A percentile compares a stretch with the other conserved stretches of the same genome.
Conservation (phyloP, 2,797 vertebrate genomes). For the Thalassophryne amazonica region DNA sequence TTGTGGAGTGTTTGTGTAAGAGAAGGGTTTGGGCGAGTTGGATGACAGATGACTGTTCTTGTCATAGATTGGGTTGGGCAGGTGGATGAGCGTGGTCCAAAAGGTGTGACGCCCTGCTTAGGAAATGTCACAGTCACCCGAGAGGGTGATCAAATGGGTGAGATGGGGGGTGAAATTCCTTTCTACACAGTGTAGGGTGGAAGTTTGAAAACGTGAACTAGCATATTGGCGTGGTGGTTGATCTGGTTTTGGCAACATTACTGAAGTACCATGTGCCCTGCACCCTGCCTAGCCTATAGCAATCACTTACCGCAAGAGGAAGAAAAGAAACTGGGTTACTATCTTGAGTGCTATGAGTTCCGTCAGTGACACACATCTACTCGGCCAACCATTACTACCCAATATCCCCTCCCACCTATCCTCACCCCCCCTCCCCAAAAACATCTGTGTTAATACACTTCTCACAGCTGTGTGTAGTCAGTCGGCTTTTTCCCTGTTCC, state of each 20-base stretch:
- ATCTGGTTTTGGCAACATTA: conserved; percentile 72
- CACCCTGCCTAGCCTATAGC: conserved; percentile 58
- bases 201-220: conserved; percentile 74
- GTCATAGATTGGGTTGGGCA: conserved; percentile 47
- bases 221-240: conserved; percentile 59
- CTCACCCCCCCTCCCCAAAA: conserved; percentile 15
- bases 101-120: conserved; percentile 77
- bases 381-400: conserved; percentile 53
- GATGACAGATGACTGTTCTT: conserved; percentile 52
- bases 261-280: conserved; percentile 81
- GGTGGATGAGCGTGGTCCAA: conserved; percentile 53
- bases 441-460: conserved; percentile 70
- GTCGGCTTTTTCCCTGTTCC: conserved; percentile 49
- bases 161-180: conserved; percentile 62
- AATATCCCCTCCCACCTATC: conserved; percentile 32
- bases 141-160: conserved; percentile 67
- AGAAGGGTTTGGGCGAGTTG: conserved; percentile 33
- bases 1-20: conserved; percentile 54
- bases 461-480: conserved; percentile 69
- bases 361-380: conserved; percentile 73
- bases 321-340: conserved; percentile 75
- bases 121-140: conserved; percentile 72
- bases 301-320: conserved; percentile 29
- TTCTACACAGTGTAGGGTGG: conserved; percentile 57
- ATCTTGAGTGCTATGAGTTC: conserved; percentile 65